Conservation (phyloP, 2,888 invertebrate genomes). For the Phrixothrix hirtus region DNA sequence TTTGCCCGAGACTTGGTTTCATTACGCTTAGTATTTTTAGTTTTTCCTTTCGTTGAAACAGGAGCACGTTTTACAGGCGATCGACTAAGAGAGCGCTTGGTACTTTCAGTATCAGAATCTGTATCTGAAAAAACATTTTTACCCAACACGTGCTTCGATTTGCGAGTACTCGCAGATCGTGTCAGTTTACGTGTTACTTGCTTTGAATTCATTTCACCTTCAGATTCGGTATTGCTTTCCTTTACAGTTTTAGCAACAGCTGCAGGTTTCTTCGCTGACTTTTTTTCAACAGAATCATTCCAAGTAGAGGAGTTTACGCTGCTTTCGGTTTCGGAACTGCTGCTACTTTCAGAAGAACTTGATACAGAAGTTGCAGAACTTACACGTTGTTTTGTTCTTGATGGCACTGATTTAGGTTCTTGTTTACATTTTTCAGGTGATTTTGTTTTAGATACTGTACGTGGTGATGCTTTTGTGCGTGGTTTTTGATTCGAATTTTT, state of each 20-base stretch:
- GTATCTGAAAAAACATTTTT: constrained; percentile 65
- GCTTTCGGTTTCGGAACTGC: constrained; percentile 50
- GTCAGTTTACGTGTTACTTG: constrained; percentile 68
- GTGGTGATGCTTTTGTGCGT: constrained; percentile 52
- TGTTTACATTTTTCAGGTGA: constrained; percentile 43
- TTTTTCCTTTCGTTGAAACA: constrained; percentile 56
- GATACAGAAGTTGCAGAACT: constrained; percentile 57
- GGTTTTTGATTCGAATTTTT: constrained; percentile 53
- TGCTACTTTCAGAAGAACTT: constrained; percentile 46
- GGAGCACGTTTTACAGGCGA: constrained; percentile 68
- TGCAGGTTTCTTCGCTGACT: constrained; percentile 48
- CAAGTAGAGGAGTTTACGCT: constrained; percentile 46
- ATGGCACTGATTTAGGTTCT: constrained; percentile 49
- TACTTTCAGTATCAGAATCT: constrained; percentile 67
- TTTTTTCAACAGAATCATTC: constrained; percentile 37
- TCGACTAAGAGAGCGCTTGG: constrained; percentile 61
- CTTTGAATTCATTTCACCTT: constrained; percentile 45
- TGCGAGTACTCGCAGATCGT: constrained; percentile 69
- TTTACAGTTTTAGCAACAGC: constrained; percentile 28
- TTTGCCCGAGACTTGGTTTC: constrained; percentile 46
- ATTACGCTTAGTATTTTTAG: constrained; percentile 54
- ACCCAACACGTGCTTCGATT: constrained; percentile 65
- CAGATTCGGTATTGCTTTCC: constrained; percentile 48
- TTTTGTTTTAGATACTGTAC: constrained; percentile 59
- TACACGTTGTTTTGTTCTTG: constrained; percentile 68